Evolutionary conservation across 2,113 vertebrate species (phyloP), one percentile per base, ranked within the genome.

Genomic region (Papio anubis): DNA sequence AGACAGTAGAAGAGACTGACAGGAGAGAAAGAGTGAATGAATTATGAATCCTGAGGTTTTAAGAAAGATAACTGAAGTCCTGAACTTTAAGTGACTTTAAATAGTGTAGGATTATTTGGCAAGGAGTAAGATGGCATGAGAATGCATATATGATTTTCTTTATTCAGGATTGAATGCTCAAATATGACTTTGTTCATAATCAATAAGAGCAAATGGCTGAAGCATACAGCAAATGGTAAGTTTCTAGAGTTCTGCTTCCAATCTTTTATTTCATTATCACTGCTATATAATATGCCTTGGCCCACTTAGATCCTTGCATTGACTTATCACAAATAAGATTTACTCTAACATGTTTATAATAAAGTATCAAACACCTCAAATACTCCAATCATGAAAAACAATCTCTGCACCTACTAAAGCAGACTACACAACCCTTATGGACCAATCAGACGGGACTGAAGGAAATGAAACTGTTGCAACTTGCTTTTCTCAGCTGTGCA

Each of bases 151-250:
- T 18, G 30, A 90, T 81, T 93, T 90, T 72, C 61, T 95, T 87
- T 38, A 68, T 0, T 10, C 43, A 91, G n/a, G 16, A 68, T 70
- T 93, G 96, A 91, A 70, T 75, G 66, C 59, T 86, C 92, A 59
- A 80, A 97, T 40, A 84, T 48, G 66, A 94, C 38, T 14, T 78
- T 55, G 45, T 78, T 94, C 6, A 38, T 93, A 81, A 80, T 76
- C 84, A 88, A 8, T 45, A 76, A 93, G 48, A 80, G 18, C 84
- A 80, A 90, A 61, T 20, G 18, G 43, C 13, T 79, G 5, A 59
- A 82, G 45, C 40, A 73, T 1, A 84, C 1, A 84, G 32, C 55
- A 95, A 80, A 93, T 32, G 16, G 55, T 7, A 78, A 43, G 85
- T 72, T 88, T 78, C 45, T 91, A 61, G 27, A 92, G 27, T 40